phyloP scores from a whole-genome alignment of 2,113 vertebrate species.

The Coryphaenoides rupestris region DNA sequence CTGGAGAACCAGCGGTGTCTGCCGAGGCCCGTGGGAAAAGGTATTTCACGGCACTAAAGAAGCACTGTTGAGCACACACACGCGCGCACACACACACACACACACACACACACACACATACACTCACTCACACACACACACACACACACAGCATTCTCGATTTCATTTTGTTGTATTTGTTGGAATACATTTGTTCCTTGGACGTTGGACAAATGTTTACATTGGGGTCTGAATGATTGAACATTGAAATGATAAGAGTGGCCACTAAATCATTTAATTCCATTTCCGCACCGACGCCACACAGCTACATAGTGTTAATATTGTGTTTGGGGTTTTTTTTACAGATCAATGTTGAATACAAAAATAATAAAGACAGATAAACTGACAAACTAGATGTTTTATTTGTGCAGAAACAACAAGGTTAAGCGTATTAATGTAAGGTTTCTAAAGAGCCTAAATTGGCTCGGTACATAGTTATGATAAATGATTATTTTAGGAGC shows the following conservation, averaged over 20 bases:
- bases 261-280: too few relatives aligned
- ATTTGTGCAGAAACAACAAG: too few relatives aligned
- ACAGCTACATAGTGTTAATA: slow-evolving; percentile 3
- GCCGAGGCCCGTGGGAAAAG: slow-evolving; percentile 81
- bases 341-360: too few relatives aligned
- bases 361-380: too few relatives aligned
- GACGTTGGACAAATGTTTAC: slow-evolving; percentile 79
- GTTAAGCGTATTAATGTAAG: slow-evolving; percentile 20
- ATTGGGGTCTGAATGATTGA: slow-evolving; percentile 78
- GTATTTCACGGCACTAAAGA: too few relatives aligned
- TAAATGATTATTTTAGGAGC: slow-evolving; percentile 72
- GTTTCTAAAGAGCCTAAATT: slow-evolving; percentile 45
- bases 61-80: too few relatives aligned
- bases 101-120: slow-evolving; percentile 63
- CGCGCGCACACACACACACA: slow-evolving; percentile 58
- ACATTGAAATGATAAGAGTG: slow-evolving; percentile 63
- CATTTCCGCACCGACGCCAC: too few relatives aligned
- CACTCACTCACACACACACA: slow-evolving; percentile 57
- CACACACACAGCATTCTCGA: slow-evolving; percentile 67
- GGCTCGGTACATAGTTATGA: slow-evolving; percentile 65
- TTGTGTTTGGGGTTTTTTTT: too few relatives aligned
- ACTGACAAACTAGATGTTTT: too few relatives aligned
- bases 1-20: slow-evolving; percentile 75
- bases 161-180: slow-evolving; percentile 91
- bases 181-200: slow-evolving; percentile 86